These are phyloP conservation scores for Nerophis ophidion DNA, from an alignment of 2,113 vertebrate genomes.

Conservation along the genomic window DNA sequence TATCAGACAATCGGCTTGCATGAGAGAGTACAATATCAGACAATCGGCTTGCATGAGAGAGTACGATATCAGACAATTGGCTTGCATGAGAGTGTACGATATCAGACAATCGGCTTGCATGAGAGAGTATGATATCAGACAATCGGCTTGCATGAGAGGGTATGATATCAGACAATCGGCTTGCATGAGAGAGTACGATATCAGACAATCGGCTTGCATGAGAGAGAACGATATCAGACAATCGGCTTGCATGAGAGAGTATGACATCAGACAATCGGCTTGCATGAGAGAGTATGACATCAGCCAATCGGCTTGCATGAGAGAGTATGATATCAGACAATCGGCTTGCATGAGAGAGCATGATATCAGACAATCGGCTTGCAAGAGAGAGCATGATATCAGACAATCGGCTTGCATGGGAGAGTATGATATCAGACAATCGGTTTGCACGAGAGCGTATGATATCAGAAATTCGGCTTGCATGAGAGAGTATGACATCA, in stretches of 20 bases:
- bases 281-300: constrained; percentile 99
- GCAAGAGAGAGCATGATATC: constrained; percentile 99
- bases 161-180: constrained; percentile 99
- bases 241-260: constrained; percentile 99
- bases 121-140: constrained; percentile 99
- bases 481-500: constrained; percentile 99
- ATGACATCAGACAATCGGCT: constrained; percentile 99
- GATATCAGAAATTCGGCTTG: constrained; percentile 99
- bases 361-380: constrained; percentile 99
- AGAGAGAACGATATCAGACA: constrained; percentile 99
- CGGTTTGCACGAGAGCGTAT: constrained; percentile 99
- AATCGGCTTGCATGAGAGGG: constrained; percentile 99
- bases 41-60: constrained; percentile 99
- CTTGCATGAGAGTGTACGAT: constrained; percentile 99
- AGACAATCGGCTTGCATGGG: constrained; percentile 99
- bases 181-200: constrained; percentile 99
- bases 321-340: constrained; percentile 99
- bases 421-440: constrained; percentile 99
- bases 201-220: constrained; percentile 99
- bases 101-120: constrained; percentile 99
- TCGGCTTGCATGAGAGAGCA: constrained; percentile 99
- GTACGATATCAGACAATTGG: constrained; percentile 99
- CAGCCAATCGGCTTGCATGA: constrained; percentile 99
- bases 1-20: constrained; percentile 99
- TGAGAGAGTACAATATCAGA: constrained; percentile 99